Percentiles rank a stretch among this genome's conserved stretches.
Evolutionary conservation across 2,797 vertebrate genomes (phyloP).

Genomic region (Syndactyla subalaris): DNA sequence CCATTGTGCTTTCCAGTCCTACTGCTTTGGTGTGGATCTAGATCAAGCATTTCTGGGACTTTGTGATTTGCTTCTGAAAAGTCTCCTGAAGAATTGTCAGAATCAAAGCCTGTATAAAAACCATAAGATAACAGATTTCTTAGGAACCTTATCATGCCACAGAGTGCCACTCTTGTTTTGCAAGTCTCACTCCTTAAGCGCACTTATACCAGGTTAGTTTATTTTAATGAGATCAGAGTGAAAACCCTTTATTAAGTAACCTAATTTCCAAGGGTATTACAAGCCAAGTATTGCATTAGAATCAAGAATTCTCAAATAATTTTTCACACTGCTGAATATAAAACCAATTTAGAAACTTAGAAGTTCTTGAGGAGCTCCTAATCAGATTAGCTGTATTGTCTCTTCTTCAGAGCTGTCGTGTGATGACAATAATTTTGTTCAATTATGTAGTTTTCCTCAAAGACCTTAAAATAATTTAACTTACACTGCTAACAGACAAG

Average conservation of each 20-base stretch:
- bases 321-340: background rate
- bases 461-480: background rate
- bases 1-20: conserved; percentile 78
- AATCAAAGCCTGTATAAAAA: conserved; percentile 89
- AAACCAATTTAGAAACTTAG: background rate
- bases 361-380: background rate
- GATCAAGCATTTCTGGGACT: conserved; percentile 77
- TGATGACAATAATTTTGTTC: background rate
- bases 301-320: background rate
- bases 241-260: background rate
- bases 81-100: conserved; percentile 92
- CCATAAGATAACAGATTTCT: background rate
- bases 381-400: background rate
- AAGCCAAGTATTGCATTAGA: background rate
- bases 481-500: background rate
- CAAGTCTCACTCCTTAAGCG: background rate
- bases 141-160: background rate
- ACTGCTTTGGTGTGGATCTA: conserved; percentile 67
- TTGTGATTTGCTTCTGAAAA: conserved; percentile 89
- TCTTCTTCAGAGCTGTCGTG: background rate
- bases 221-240: background rate
- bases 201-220: background rate
- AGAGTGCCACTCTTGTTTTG: background rate
- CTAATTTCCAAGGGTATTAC: background rate
- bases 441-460: background rate